phyloP scores from a whole-genome alignment of 2,888 invertebrate species.

The Drosophila pegasa region DNA sequence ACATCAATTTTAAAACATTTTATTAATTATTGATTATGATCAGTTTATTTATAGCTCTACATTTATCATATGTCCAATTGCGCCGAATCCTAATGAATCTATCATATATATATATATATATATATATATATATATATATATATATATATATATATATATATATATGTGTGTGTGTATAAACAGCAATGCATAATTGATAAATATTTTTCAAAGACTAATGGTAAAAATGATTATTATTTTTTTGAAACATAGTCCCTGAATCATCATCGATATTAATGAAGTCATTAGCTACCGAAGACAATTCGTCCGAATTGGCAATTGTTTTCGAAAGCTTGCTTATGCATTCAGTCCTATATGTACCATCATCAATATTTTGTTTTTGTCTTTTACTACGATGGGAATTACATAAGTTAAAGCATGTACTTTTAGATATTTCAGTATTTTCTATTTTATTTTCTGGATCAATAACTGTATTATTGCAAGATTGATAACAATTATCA shows the following conservation, averaged over 20 bases:
- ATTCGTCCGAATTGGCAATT: constrained; percentile 37
- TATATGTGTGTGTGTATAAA: no score
- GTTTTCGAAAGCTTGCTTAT: constrained; percentile 50
- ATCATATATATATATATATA: no score
- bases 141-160: no score
- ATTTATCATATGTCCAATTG: neutral
- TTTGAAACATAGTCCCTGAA: constrained; percentile 55
- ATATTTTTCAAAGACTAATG: neutral
- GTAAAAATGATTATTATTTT: constrained; percentile 39
- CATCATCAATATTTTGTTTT: constrained; percentile 27
- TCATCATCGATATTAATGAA: constrained; percentile 53
- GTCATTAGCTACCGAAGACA: constrained; percentile 44
- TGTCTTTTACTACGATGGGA: constrained; percentile 47
- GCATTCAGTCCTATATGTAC: constrained; percentile 48
- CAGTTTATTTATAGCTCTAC: no score
- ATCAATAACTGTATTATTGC: no score
- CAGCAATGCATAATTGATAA: constrained; percentile 62
- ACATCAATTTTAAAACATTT: no score
- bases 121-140: no score
- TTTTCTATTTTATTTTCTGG: no score
- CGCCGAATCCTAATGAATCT: neutral
- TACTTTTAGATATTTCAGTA: constrained; percentile 49
- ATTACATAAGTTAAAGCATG: constrained; percentile 58
- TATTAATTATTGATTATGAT: no score
- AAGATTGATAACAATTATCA: constrained; percentile 60